Base-by-base conservation (phyloP, 2,113 vertebrate genomes). In the Columbina picui region DNA sequence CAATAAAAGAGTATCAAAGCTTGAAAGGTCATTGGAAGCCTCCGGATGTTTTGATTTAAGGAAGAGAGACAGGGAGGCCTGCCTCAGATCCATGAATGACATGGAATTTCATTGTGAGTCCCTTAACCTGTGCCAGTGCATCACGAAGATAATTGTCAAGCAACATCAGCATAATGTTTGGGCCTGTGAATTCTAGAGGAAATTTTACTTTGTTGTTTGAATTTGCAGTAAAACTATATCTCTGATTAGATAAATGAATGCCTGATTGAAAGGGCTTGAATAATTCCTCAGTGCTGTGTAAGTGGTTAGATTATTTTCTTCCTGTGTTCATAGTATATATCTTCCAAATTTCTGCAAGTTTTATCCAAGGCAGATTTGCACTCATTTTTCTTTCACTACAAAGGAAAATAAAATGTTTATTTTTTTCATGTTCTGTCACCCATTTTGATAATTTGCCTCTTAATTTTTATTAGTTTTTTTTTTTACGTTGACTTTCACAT, bases 31-130 rank as follows among this genome's bases (percentile, higher is more conserved):
- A 18, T 67, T 52, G 17, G 2, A 4, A 30, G 29, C 36, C 10
- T 52, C 45, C 22, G 19, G 18, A 10, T 81, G 34, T 68, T 77
- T 84, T 43, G 8, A 56, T 88, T 85, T 64, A 65, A 57, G 30
- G n/a, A 59, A 77, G 34, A 63, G 25, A 29, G 34, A 52, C 2
- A 26, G 13, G 18, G 15, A 70, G 5, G 3, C 52, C 41, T 60
- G 15, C n/a, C n/a, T 64, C 23, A 74, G 8, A 52, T 53, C 12
- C 14, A 6, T 20, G 15, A 0, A 0, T 38, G 41, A 32, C 15
- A 50, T 17, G 13, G 16, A 9, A 67, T 39, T 27, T 7, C 19
- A 50, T 6, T 57, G 38, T 2, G 2, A 59, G 12, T 57, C 10
- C 8, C 20, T 91, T 59, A 47, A 65, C 49, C 36, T 85, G 10